These are phyloP conservation scores for Cyphomyrus discorhynchus DNA, from an alignment of 2,113 vertebrate genomes.

Conservation along the genomic window DNA sequence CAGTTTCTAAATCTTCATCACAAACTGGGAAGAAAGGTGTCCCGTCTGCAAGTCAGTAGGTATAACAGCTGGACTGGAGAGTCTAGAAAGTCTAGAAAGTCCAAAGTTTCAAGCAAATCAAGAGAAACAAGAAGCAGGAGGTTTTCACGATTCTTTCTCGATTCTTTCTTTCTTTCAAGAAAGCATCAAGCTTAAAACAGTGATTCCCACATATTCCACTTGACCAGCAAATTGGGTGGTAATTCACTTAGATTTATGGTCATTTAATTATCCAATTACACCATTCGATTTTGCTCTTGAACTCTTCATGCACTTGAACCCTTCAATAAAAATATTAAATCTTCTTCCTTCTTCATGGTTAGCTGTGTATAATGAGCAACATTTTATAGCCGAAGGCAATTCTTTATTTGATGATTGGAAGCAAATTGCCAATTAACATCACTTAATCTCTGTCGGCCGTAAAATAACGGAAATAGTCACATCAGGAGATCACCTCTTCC, in stretches of 20 bases:
- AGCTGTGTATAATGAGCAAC: not conserved
- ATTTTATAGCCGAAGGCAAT: not conserved
- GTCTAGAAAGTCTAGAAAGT: not conserved
- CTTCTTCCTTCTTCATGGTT: not conserved
- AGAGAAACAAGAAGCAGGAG: not conserved
- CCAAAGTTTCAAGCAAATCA: not conserved
- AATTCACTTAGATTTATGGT: not conserved
- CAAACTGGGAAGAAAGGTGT: not conserved
- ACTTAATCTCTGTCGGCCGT: not conserved
- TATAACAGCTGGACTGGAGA: not conserved
- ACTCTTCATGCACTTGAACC: not conserved
- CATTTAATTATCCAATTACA: not conserved
- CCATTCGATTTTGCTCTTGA: not conserved
- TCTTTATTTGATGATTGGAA: not conserved
- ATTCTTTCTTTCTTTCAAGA: not conserved
- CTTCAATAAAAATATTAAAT: conserved; percentile 2
- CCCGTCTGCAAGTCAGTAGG: not conserved
- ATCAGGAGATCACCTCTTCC: not conserved
- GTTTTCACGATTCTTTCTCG: not conserved
- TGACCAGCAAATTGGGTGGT: not conserved
- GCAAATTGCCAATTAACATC: conserved; percentile 2
- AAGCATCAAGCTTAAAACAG: not conserved
- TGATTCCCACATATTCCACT: not conserved
- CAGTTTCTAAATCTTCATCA: no score
- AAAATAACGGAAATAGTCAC: not conserved